Evolutionary conservation across 30 jellyfish, hydroid and myxozoan species (phyloP).

Genomic region (Turritopsis rubra): DNA sequence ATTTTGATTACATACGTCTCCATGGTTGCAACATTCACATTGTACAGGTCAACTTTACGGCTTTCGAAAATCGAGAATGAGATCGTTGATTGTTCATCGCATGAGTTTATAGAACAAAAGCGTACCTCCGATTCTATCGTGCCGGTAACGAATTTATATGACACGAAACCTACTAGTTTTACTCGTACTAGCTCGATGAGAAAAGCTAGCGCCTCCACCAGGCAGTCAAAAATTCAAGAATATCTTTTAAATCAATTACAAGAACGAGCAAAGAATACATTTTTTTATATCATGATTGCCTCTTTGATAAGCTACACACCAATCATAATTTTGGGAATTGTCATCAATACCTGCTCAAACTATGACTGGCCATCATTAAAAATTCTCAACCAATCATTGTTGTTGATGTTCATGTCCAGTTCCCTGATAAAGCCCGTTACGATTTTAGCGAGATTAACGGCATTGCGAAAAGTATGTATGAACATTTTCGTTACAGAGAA

Average conservation of each 20-base stretch:
- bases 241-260: background rate
- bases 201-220: background rate
- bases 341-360: background rate
- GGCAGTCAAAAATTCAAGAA: background rate
- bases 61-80: background rate
- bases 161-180: background rate
- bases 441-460: constrained; percentile 25
- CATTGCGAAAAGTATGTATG: constrained; percentile 31
- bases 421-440: constrained; percentile 1
- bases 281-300: constrained; percentile 1
- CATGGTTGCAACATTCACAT: background rate
- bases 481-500: constrained; percentile 14
- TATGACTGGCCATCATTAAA: background rate
- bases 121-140: background rate
- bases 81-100: background rate
- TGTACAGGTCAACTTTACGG: background rate
- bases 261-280: background rate
- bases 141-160: background rate
- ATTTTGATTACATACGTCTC: background rate
- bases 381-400: background rate
- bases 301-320: background rate
- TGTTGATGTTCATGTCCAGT: constrained; percentile 4
- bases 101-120: background rate
- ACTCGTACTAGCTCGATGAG: background rate
- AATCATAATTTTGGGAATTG: background rate